These are phyloP conservation scores for human DNA, from an alignment of 2,113 vertebrate genomes.

Conservation along the genomic window DNA sequence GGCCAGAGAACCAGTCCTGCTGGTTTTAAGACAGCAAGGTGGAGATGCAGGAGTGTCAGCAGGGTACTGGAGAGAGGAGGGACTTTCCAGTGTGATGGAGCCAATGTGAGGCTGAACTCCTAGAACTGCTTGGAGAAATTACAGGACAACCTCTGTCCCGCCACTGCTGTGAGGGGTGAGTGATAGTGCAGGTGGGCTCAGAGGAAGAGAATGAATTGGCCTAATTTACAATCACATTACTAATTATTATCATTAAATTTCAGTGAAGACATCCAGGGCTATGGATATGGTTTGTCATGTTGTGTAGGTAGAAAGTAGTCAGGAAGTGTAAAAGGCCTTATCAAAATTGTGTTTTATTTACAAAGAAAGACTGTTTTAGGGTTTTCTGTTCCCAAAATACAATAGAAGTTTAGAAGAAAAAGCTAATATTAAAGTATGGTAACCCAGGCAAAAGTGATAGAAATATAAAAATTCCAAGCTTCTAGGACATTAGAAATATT, in stretches of 20 bases:
- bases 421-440: neutral
- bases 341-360: neutral
- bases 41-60: accelerated
- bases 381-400: neutral
- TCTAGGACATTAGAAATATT: neutral
- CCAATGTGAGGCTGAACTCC: no score
- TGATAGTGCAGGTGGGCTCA: accelerated
- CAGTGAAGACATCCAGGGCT: no score
- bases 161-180: accelerated
- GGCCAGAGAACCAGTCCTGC: accelerated
- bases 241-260: no score
- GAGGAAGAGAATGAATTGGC: no score
- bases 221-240: no score
- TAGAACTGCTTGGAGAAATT: accelerated
- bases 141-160: accelerated
- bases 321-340: neutral
- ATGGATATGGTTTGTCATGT: accelerated
- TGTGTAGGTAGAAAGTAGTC: neutral
- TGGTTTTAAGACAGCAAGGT: neutral
- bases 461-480: neutral
- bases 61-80: neutral
- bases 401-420: neutral
- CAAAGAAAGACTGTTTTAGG: neutral
- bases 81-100: accelerated
- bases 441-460: neutral